Base-by-base conservation (phyloP, 2,888 invertebrate genomes). In the Drosophila maculinotata region DNA sequence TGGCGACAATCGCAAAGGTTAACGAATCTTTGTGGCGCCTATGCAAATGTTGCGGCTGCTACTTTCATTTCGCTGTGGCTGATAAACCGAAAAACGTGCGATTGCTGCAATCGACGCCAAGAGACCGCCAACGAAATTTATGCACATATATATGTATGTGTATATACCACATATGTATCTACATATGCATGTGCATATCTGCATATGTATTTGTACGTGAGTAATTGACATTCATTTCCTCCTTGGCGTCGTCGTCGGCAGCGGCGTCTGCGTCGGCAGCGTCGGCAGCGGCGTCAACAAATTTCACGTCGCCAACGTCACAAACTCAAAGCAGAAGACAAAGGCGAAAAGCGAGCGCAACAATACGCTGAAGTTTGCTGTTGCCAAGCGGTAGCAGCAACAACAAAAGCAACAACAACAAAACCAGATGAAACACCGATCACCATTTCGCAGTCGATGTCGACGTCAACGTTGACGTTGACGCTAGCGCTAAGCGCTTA, bases 151-250 rank as follows among this genome's bases (percentile, higher is more conserved):
- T n/a, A 49, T 58, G 28, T 20, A 36, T 62, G 42, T n/a, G 31
- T n/a, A 52, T n/a, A 35, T 36, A n/a, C n/a, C n/a, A n/a, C n/a
- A n/a, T 20, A 36, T 62, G 42, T n/a, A 26, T n/a, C 45, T n/a
- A 35, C 28, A 4, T 20, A 20, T 20, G 20, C 4, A 48, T 31
- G 23, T 31, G 8, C 23, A 39, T 35, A 36, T 42, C 30, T 66
- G 51, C 36, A 51, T 44, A 48, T 65, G 57, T 67, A 42, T 60
- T 20, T 52, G 57, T 73, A 62, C 67, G 67, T 78, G 76, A 76
- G 78, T 76, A 79, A 78, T 78, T 78, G 73, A 68, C 76, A 79
- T 78, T 78, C 76, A 78, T 79, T 78, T 78, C 78, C 79, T 78
- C 58, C 73, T 78, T 78, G 76, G 52, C 77, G 75, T 64, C 65